phyloP scores from a whole-genome alignment of 2,888 invertebrate species.

The Drosophila suboccidentalis region DNA sequence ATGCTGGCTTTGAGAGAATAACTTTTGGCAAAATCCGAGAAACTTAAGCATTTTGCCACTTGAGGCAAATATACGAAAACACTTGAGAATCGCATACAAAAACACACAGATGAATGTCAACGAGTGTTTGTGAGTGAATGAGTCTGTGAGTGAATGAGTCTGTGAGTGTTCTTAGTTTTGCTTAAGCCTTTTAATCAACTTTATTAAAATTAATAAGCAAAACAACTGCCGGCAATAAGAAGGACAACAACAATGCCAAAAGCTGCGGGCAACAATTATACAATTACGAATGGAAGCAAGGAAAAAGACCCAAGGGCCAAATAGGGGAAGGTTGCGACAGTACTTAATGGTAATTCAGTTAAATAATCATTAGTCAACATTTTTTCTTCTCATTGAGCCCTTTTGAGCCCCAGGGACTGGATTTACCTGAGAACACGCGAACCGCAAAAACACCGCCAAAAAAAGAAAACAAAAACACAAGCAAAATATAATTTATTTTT shows the following conservation, averaged over 20 bases:
- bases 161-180: constrained; percentile 63
- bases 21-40: constrained; percentile 14
- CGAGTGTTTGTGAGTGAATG: constrained; percentile 17
- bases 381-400: constrained; percentile 23
- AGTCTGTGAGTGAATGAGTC: constrained; percentile 10
- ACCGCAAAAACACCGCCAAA: constrained; percentile 23
- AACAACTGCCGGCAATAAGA: constrained; percentile 26
- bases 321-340: constrained; percentile 8
- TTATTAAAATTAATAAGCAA: constrained; percentile 78
- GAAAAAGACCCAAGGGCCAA: constrained; percentile 25
- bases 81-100: constrained; percentile 35
- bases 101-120: constrained; percentile 28
- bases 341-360: constrained; percentile 78
- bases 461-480: constrained; percentile 7
- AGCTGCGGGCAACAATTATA: constrained; percentile 52
- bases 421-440: constrained; percentile 24
- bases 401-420: constrained; percentile 18
- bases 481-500: constrained; percentile 45
- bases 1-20: constrained; percentile 8
- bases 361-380: constrained; percentile 79
- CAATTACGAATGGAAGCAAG: constrained; percentile 32
- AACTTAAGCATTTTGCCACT: constrained; percentile 49
- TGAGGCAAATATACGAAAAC: constrained; percentile 36
- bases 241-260: constrained; percentile 42
- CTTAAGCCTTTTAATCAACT: constrained; percentile 75